Percentiles rank a stretch among this genome's conserved stretches.
phyloP scores from a whole-genome alignment of 2,113 vertebrate genomes.

The Cyphomyrus discorhynchus region DNA sequence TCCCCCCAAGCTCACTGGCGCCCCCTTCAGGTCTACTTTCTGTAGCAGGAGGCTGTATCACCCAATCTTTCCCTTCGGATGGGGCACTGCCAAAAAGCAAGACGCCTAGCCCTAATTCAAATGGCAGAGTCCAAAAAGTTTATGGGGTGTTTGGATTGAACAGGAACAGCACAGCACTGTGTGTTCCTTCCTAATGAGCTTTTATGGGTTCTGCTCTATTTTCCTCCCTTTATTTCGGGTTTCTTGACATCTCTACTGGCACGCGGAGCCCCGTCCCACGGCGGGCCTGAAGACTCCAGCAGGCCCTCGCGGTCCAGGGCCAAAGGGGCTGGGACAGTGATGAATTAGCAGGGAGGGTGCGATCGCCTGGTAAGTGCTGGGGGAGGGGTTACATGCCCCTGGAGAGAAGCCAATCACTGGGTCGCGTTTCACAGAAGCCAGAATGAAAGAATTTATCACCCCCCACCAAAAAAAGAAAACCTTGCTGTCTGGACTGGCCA shows the following conservation, averaged over 20 bases:
- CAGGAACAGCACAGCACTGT: not conserved
- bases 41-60: not conserved
- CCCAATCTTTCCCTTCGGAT: not conserved
- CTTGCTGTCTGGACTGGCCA: not conserved
- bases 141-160: not conserved
- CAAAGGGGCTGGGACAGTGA: not conserved
- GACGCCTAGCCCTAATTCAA: not conserved
- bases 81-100: not conserved
- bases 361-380: not conserved
- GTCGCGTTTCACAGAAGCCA: not conserved
- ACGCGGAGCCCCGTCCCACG: not conserved
- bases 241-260: not conserved
- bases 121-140: not conserved
- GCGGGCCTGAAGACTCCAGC: not conserved
- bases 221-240: not conserved
- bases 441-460: not conserved
- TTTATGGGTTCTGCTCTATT: not conserved
- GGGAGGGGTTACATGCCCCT: not conserved
- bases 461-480: not conserved
- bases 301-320: not conserved
- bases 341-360: not conserved
- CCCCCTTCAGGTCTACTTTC: not conserved
- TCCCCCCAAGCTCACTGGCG: not conserved
- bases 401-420: not conserved
- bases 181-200: slow-evolving; percentile 1